Percentiles rank a stretch among this genome's conserved stretches.
These are phyloP conservation scores for Cyphomyrus discorhynchus DNA, from an alignment of 2,113 vertebrate species.

Conservation along the genomic window DNA sequence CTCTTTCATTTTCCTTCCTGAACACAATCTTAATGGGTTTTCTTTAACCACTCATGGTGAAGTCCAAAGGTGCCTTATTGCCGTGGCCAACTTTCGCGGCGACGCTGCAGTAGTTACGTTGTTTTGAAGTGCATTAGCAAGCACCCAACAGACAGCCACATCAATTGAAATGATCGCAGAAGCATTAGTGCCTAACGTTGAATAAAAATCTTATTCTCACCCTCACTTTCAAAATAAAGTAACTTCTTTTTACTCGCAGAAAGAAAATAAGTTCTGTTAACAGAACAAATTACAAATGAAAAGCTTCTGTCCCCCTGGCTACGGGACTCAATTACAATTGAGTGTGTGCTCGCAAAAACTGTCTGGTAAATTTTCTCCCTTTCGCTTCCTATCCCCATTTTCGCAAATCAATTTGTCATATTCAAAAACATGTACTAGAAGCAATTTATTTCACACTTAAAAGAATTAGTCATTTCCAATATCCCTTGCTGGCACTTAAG, in stretches of 20 bases:
- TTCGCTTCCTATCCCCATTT: slow-evolving; percentile 30
- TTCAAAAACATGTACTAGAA: slow-evolving; percentile 55
- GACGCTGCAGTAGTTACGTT: slow-evolving; percentile 32
- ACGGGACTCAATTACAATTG: slow-evolving; percentile 56
- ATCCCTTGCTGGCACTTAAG: slow-evolving; percentile 60
- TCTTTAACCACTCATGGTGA: slow-evolving; percentile 29
- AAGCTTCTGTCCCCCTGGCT: slow-evolving; percentile 38
- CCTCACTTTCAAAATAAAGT: slow-evolving; percentile 30
- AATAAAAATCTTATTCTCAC: slow-evolving; percentile 47
- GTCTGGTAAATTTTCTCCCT: slow-evolving; percentile 45
- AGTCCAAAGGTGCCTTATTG: slow-evolving; percentile 25
- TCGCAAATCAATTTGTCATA: slow-evolving; percentile 65
- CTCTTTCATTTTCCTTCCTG: slow-evolving; percentile 23
- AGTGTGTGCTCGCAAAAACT: slow-evolving; percentile 50
- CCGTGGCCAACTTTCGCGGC: background rate
- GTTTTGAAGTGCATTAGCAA: slow-evolving; percentile 40
- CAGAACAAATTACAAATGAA: slow-evolving; percentile 57
- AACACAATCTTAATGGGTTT: slow-evolving; percentile 51
- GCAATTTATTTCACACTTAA: slow-evolving; percentile 65
- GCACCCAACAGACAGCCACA: slow-evolving; percentile 43
- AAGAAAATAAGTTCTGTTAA: slow-evolving; percentile 52
- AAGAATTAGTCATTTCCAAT: slow-evolving; percentile 61
- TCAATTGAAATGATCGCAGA: slow-evolving; percentile 51
- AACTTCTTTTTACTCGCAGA: slow-evolving; percentile 48
- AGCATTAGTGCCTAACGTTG: slow-evolving; percentile 50